Evolutionary conservation across 2,888 invertebrate species (phyloP), one percentile per base, ranked within the genome.

Genomic region (Megaustenia siamemsis): DNA sequence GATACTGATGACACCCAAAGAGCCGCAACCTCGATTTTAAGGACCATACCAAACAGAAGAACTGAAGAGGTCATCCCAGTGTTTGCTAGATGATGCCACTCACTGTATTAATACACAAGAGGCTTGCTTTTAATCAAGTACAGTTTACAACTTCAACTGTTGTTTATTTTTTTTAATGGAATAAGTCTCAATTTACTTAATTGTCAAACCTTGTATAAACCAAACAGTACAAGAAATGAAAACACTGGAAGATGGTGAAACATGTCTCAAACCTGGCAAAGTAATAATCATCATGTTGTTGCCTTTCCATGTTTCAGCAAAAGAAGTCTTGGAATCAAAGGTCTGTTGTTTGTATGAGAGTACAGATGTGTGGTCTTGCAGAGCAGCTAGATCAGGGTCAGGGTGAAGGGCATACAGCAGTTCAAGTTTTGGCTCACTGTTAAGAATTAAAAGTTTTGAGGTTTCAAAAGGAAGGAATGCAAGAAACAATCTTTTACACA

Each of bases 391-490:
- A 32, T 60, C 0, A 21, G 38, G 69, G 38, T 35, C n/a, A 24
- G 84, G 84, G 56, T 84, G 84, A 12, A 84, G 49, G n/a, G 78
- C 73, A 45, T 84, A 84, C 45, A 84, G n/a, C 45, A 84, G 45
- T 43, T n/a, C 32, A 56, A 84, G 63, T 2, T n/a, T 38, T 12
- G 84, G 84, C 8, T 78, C 56, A 56, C 84, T 84, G 56, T 82
- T 38, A n/a, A 49, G 28, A 5, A 35, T n/a, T 12, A 68, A 2
- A 35, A 68, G 18, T 68, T 66, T 68, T 68, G 35, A 28, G 56
- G 32, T 32, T 77, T 1, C 1, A 21, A 78, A 60, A 40, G n/a
- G 28, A n/a, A 60, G 8, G 5, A 63, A n/a, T n/a, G n/a, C 43
- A 45, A n/a, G 8, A 3, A 60, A 60, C n/a, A n/a, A n/a, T n/a